Evolutionary conservation across 2,797 vertebrate genomes (phyloP).

Genomic region (Fratercula arctica): DNA sequence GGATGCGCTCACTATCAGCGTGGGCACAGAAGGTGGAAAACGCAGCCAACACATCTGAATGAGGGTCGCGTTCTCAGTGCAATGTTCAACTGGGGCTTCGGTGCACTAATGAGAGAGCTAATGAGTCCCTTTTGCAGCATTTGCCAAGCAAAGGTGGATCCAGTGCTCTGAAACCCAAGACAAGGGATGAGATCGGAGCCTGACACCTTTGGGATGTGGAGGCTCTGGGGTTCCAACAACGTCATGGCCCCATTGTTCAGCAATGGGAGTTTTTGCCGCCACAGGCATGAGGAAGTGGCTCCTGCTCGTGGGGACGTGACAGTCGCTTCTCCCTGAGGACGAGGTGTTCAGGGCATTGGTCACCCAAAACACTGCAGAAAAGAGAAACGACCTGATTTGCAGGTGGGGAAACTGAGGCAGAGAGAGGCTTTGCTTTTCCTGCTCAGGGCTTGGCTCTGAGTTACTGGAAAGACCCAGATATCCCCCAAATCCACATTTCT

Average conservation of each 20-base stretch:
- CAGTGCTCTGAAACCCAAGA: accelerated
- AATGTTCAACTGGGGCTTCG: accelerated
- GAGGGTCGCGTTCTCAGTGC: not conserved
- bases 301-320: not conserved
- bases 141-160: not conserved
- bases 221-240: accelerated
- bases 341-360: not conserved
- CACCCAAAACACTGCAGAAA: not conserved
- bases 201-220: not conserved
- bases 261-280: not conserved
- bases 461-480: not conserved
- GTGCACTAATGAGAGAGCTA: not conserved
- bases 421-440: not conserved
- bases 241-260: not conserved
- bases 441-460: accelerated
- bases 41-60: accelerated
- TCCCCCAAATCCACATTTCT: not conserved
- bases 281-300: constrained; percentile 52
- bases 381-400: not conserved
- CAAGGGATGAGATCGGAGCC: accelerated
- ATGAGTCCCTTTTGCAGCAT: not conserved
- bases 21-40: not conserved
- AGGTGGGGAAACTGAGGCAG: not conserved
- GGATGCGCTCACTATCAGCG: not conserved
- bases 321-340: not conserved